Evolutionary conservation across 2,888 invertebrate genomes (phyloP), one percentile per base, ranked within the genome.

Genomic region (Dynastes tityus): DNA sequence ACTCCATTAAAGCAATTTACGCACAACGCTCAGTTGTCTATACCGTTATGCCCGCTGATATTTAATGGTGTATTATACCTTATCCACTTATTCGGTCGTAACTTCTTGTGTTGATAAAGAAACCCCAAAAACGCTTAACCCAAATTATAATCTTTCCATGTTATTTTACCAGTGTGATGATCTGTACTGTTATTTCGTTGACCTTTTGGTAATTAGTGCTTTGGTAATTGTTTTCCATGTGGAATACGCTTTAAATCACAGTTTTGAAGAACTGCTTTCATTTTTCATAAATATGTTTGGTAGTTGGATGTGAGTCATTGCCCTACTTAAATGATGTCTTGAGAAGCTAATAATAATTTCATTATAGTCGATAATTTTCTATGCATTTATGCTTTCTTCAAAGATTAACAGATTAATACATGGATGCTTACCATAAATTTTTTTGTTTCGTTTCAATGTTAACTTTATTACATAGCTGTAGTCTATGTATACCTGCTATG

Each of bases 121-220:
- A 45, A 67, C 22, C 67, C 45, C 45, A 71, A 53, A 37, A 71
- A 40, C 58, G 27, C 71, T 71, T 71, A 71, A 71, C 71, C 71
- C 37, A 71, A 71, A 71, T 71, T 27, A 37, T 37, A 71, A 71
- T 71, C 53, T 29, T 58, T 71, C 5, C 71, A 37, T 53, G 51
- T 71, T 71, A 70, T 55, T 70, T 70, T 32, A 53, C n/a, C 29
- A 55, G 29, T 13, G 40, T 37, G 55, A 6, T 70, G 53, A 3
- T 53, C 2, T 68, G 45, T 71, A 67, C 67, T 67, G 67, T 67
- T 67, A 67, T 40, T 67, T 45, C 67, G 67, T 40, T 67, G 67
- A 67, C 67, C 67, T 67, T 45, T 67, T 8, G 2, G 67, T 67
- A 67, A 67, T 67, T 67, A 67, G 45, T 67, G 67, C 32, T 37